phyloP scores from a whole-genome alignment of 2,797 vertebrate species.

The Myiotriccus ornatus region DNA sequence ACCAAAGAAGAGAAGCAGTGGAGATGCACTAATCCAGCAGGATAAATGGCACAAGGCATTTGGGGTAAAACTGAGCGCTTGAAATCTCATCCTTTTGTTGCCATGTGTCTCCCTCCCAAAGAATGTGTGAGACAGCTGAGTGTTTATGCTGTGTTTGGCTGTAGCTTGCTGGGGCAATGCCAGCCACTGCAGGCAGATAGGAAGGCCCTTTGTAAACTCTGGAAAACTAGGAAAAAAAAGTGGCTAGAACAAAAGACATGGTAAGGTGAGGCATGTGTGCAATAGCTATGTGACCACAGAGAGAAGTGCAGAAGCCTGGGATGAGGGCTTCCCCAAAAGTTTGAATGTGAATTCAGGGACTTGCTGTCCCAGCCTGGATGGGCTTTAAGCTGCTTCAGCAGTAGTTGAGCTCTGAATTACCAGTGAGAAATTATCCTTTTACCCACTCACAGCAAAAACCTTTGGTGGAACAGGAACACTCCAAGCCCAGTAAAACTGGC shows the following conservation, averaged over 20 bases:
- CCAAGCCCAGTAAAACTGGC: neutral
- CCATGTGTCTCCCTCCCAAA: neutral
- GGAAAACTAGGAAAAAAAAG: neutral
- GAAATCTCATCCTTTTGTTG: neutral
- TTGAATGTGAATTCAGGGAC: neutral
- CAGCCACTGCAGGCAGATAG: neutral
- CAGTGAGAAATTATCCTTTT: neutral
- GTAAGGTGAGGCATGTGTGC: neutral
- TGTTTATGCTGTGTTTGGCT: neutral
- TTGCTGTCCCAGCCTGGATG: neutral
- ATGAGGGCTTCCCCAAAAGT: neutral
- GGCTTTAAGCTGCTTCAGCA: neutral
- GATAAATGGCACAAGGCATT: neutral
- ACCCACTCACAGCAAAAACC: neutral
- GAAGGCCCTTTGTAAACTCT: neutral
- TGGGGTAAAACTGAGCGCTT: neutral
- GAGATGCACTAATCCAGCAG: rapidly evolving
- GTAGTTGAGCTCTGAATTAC: neutral
- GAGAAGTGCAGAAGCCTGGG: neutral
- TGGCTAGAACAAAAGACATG: neutral
- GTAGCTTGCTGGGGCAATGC: neutral
- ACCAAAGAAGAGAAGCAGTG: rapidly evolving
- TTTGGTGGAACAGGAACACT: neutral
- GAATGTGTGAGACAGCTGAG: neutral
- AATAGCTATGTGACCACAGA: neutral